Percentiles rank a stretch among this genome's conserved stretches.
Evolutionary conservation across 1,140 invertebrate species (phyloP).

Genomic region (Listronotus oregonensis): DNA sequence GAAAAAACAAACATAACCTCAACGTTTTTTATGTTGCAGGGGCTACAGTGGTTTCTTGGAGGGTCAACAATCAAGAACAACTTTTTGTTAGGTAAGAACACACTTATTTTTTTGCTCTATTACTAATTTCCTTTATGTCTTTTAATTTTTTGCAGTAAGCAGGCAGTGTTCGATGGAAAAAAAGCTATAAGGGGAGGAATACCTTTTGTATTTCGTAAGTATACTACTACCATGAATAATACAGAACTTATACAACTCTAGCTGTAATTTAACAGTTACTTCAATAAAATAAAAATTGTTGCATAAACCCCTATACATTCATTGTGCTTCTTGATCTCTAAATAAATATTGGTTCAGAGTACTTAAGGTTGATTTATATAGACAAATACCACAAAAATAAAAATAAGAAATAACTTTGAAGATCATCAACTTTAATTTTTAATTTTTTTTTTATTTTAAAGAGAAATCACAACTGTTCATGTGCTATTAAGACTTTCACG

Average conservation of each 20-base stretch:
- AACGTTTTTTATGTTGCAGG: conserved; percentile 64
- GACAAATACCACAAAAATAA: too few relatives aligned
- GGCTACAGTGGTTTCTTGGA: conserved; percentile 92
- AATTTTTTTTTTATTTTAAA: too few relatives aligned
- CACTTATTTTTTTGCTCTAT: conserved; percentile 2
- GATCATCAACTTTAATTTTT: too few relatives aligned
- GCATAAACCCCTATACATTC: too few relatives aligned
- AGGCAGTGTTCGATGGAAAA: conserved; percentile 93
- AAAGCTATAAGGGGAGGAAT: conserved; percentile 93
- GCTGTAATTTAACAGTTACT: too few relatives aligned
- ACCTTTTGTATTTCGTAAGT: conserved; percentile 96
- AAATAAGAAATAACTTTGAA: too few relatives aligned
- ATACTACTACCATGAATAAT: conserved; percentile 21
- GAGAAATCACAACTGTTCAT: too few relatives aligned
- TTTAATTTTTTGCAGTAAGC: conserved; percentile 74
- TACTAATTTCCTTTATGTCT: conserved; percentile 2
- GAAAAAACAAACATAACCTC: conserved; percentile 50
- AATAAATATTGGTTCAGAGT: too few relatives aligned
- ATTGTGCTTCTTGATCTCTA: too few relatives aligned
- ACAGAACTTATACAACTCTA: not conserved
- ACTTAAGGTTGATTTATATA: too few relatives aligned
- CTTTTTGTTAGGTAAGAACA: conserved; percentile 85
- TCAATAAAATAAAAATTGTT: too few relatives aligned
- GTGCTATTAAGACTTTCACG: too few relatives aligned
- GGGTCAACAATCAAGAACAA: conserved; percentile 93